Conservation (phyloP, 2,113 vertebrate genomes). For the Neodontobutis hainanensis region DNA sequence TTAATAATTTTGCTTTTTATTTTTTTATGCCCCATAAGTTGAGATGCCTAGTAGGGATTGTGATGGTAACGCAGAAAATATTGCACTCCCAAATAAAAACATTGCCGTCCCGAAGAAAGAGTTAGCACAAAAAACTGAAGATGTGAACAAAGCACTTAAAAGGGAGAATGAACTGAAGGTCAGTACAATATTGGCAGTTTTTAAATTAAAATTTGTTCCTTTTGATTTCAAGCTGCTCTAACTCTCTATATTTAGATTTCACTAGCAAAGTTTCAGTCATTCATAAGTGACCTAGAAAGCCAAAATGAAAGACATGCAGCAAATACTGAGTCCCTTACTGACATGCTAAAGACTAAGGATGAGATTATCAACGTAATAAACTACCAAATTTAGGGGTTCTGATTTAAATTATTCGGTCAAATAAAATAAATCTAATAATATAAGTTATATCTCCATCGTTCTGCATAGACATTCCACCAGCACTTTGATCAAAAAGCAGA, state of each 20-base stretch:
- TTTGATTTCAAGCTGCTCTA: not conserved
- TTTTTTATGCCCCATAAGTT: constrained; percentile 47
- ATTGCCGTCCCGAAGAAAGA: constrained; percentile 75
- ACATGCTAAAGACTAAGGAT: constrained; percentile 78
- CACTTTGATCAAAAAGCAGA: constrained; percentile 58
- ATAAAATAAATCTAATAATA: not conserved
- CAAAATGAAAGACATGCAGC: constrained; percentile 66
- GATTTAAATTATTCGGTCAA: too few relatives aligned
- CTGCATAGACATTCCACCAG: constrained; percentile 74
- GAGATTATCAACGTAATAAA: constrained; percentile 78
- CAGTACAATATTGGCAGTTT: constrained; percentile 3
- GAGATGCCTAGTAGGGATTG: constrained; percentile 68
- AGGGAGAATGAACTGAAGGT: constrained; percentile 81
- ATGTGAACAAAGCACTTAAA: constrained; percentile 78
- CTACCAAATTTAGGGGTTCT: too few relatives aligned
- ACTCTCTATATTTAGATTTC: constrained; percentile 63
- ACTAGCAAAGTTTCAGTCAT: constrained; percentile 71
- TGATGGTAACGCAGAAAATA: constrained; percentile 61
- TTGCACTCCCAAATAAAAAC: constrained; percentile 60
- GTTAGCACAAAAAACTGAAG: constrained; percentile 76
- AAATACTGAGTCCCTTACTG: constrained; percentile 73
- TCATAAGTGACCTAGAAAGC: constrained; percentile 70
- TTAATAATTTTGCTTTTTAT: not conserved
- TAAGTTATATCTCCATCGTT: constrained; percentile 12
- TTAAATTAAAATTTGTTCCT: not conserved